Percentiles rank a stretch among this genome's conserved stretches.
phyloP scores from a whole-genome alignment of 2,888 invertebrate genomes.

The Atherix ibis region DNA sequence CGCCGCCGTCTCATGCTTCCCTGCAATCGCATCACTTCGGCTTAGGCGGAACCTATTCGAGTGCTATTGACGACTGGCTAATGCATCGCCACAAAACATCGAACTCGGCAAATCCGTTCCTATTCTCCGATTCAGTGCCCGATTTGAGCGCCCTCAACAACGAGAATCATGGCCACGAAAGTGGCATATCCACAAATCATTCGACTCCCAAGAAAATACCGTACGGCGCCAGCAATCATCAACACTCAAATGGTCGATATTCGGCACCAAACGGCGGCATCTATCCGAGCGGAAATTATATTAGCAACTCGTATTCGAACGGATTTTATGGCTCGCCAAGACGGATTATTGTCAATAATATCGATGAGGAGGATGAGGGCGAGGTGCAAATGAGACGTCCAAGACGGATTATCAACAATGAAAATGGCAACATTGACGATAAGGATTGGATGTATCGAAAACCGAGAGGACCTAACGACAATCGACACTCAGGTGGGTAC shows the following conservation, averaged over 20 bases:
- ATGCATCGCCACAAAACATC: conserved; percentile 33
- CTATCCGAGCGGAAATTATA: too few relatives aligned
- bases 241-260: conserved; percentile 14
- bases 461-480: conserved; percentile 30
- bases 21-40: conserved; percentile 27
- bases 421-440: conserved; percentile 29
- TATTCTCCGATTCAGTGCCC: conserved; percentile 31
- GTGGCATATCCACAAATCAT: conserved; percentile 29
- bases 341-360: conserved; percentile 28
- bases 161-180: conserved; percentile 26
- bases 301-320: conserved; percentile 27
- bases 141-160: conserved; percentile 29
- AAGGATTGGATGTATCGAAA: conserved; percentile 31
- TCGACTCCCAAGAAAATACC: conserved; percentile 31
- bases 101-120: conserved; percentile 27
- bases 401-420: conserved; percentile 19
- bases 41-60: conserved; percentile 34
- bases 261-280: conserved; percentile 17
- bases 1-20: conserved; percentile 29
- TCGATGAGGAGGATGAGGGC: conserved; percentile 28
- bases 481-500: conserved; percentile 29
- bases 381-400: conserved; percentile 29
- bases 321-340: conserved; percentile 28
- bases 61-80: conserved; percentile 39
- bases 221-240: conserved; percentile 15